Evolutionary conservation across 23 tunicate species (phyloP).

Genomic region (Halocynthia roretzi): DNA sequence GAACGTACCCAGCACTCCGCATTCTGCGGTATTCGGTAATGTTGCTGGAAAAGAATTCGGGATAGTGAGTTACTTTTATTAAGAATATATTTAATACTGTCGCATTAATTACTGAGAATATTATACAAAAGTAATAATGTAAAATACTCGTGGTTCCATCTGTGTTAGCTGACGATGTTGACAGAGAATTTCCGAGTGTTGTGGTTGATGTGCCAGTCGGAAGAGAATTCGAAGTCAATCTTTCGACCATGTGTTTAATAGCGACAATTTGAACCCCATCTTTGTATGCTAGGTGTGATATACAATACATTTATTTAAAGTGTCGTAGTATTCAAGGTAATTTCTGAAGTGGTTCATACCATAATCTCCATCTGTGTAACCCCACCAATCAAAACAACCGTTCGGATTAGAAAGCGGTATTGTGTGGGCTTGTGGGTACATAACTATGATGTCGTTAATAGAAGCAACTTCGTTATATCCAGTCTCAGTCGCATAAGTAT

Average conservation of each 20-base stretch:
- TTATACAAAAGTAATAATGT: too few relatives aligned
- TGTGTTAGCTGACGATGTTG: background rate
- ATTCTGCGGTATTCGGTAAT: too few relatives aligned
- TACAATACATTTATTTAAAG: background rate
- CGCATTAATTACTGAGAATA: too few relatives aligned
- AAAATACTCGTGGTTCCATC: background rate
- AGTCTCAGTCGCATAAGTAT: constrained; percentile 44
- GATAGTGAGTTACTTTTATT: too few relatives aligned
- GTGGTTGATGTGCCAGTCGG: constrained; percentile 2
- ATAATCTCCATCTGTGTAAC: constrained; percentile 51
- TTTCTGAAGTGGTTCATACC: constrained; percentile 29
- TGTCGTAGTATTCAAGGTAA: background rate
- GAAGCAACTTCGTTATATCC: constrained; percentile 71
- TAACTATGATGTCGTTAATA: constrained; percentile 61
- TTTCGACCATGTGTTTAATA: constrained; percentile 45
- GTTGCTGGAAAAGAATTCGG: too few relatives aligned
- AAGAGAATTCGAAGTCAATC: constrained; percentile 6
- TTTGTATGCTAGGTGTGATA: constrained; percentile 28
- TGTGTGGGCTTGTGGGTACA: constrained; percentile 61
- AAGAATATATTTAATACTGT: too few relatives aligned
- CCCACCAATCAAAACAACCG: constrained; percentile 95
- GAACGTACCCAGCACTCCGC: too few relatives aligned
- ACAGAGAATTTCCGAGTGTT: background rate
- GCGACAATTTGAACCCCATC: constrained; percentile 53
- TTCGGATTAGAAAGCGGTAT: constrained; percentile 51